These are phyloP conservation scores for Drosophila melanogaster DNA, from an alignment of 1,140 invertebrate genomes.

Conservation along the genomic window DNA sequence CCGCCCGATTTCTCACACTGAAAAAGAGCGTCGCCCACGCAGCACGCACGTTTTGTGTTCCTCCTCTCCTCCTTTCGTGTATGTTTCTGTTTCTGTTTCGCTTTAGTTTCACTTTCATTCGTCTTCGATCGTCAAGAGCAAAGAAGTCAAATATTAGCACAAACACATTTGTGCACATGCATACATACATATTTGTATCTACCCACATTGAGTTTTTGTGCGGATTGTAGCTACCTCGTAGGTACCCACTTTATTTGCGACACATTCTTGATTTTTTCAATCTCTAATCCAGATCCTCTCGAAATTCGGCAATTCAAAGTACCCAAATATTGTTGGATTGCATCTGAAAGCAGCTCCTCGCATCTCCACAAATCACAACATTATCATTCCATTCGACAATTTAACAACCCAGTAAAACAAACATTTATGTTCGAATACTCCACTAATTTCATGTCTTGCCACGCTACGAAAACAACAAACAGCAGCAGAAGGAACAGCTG, in stretches of 20 bases:
- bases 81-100: slow-evolving; percentile 1
- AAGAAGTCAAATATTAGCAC: slow-evolving; percentile 70
- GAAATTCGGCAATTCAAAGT: too few relatives aligned
- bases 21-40: slow-evolving; percentile 52
- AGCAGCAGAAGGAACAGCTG: slow-evolving; percentile 13
- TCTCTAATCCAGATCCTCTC: not conserved
- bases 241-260: not conserved
- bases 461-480: slow-evolving; percentile 45
- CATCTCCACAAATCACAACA: slow-evolving; percentile 13
- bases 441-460: slow-evolving; percentile 68
- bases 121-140: slow-evolving; percentile 60
- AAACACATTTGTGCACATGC: slow-evolving; percentile 3
- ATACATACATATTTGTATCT: slow-evolving; percentile 21
- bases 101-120: slow-evolving; percentile 39
- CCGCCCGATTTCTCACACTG: not conserved
- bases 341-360: not conserved
- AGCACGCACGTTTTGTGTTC: slow-evolving; percentile 47
- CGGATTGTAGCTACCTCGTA: not conserved
- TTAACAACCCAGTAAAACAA: slow-evolving; percentile 51
- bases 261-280: slow-evolving; percentile 10
- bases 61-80: not conserved
- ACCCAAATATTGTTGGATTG: too few relatives aligned
- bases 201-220: not conserved
- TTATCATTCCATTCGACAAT: slow-evolving; percentile 16
- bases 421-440: slow-evolving; percentile 59